These are phyloP conservation scores for Drosophila carrolli DNA, from an alignment of 1,140 invertebrate genomes.

Conservation along the genomic window DNA sequence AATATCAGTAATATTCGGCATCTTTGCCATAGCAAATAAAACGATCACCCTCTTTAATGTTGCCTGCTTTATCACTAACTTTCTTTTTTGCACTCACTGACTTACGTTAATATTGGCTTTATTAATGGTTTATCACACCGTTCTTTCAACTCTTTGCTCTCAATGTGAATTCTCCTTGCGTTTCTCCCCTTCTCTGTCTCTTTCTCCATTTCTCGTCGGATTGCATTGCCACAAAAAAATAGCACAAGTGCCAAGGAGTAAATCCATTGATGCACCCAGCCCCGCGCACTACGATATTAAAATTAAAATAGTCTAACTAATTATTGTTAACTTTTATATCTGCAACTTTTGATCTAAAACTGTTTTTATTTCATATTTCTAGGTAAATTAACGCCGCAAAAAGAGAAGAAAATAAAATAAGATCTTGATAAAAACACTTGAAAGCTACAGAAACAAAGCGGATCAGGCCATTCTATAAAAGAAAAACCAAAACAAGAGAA, in stretches of 20 bases:
- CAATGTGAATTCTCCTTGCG: constrained; percentile 52
- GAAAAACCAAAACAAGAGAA: constrained; percentile 41
- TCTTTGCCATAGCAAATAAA: not conserved
- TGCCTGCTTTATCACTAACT: constrained; percentile 28
- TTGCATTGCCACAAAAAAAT: constrained; percentile 27
- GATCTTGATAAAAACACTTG: constrained; percentile 17
- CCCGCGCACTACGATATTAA: constrained; percentile 80
- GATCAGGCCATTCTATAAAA: constrained; percentile 58
- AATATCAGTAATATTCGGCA: not conserved
- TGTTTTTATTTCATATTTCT: constrained; percentile 61
- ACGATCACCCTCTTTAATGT: constrained; percentile 15
- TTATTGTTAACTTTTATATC: constrained; percentile 32
- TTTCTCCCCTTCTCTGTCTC: constrained; percentile 44
- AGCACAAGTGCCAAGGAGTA: constrained; percentile 51
- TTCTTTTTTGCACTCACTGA: constrained; percentile 26
- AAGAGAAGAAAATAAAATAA: constrained; percentile 72
- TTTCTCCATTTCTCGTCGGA: constrained; percentile 33
- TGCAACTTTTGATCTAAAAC: constrained; percentile 30
- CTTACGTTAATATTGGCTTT: constrained; percentile 39
- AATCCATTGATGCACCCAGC: constrained; percentile 67
- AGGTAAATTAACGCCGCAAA: constrained; percentile 72
- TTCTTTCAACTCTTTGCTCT: constrained; percentile 24
- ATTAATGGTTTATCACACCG: constrained; percentile 28
- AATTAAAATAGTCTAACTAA: constrained; percentile 83
- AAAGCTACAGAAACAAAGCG: constrained; percentile 44